Evolutionary conservation across 2,797 vertebrate species (phyloP).

Genomic region (Gambusia yucatana): DNA sequence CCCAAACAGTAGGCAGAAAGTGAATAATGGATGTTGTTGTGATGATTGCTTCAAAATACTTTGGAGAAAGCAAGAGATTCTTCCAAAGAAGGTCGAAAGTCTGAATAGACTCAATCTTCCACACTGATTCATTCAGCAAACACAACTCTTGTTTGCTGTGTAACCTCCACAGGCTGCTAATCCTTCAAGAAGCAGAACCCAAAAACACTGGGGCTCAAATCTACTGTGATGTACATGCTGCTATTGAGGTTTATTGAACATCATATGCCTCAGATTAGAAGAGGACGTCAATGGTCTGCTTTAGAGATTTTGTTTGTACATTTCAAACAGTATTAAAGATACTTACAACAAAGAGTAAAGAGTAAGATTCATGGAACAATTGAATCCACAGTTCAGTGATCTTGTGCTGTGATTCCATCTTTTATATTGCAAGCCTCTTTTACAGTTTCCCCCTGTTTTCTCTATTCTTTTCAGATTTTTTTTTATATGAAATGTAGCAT

Average conservation of each 20-base stretch:
- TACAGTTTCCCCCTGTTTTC: background rate
- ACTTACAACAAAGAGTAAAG: background rate
- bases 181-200: conserved; percentile 28
- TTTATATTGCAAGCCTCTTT: background rate
- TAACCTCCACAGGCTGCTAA: conserved; percentile 34
- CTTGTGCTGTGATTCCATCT: background rate
- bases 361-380: background rate
- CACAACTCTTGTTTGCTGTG: conserved; percentile 52
- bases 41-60: conserved; percentile 46
- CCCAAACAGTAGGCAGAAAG: conserved; percentile 55
- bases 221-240: background rate
- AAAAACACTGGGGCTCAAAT: conserved; percentile 35
- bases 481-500: background rate
- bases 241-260: background rate
- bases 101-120: conserved; percentile 55
- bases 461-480: background rate
- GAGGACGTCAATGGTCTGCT: background rate
- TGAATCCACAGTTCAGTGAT: background rate
- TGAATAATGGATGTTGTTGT: conserved; percentile 73
- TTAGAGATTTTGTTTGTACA: background rate
- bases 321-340: background rate
- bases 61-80: conserved; percentile 26
- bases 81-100: conserved; percentile 67
- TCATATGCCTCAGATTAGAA: conserved; percentile 4
- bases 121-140: conserved; percentile 47